These are phyloP conservation scores for Alligator mississippiensis DNA, from an alignment of 2,113 vertebrate genomes.

Conservation along the genomic window DNA sequence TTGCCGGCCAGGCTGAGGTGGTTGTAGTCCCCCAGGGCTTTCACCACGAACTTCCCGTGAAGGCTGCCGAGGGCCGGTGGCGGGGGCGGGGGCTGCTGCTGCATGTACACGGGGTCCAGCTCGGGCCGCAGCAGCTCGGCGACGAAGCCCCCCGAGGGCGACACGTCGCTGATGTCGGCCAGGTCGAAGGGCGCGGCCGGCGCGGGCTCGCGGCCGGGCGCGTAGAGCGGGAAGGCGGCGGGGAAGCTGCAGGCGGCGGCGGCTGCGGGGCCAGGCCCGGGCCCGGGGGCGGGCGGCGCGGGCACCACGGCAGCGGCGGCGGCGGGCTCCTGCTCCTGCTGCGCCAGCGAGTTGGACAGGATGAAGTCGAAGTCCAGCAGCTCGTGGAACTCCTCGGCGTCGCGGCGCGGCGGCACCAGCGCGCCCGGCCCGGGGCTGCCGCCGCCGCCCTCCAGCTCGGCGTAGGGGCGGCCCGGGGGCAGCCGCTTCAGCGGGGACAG, in stretches of 20 bases:
- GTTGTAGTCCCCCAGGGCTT: slow-evolving; percentile 88
- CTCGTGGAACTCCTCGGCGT: slow-evolving; percentile 89
- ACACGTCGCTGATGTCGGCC: slow-evolving; percentile 92
- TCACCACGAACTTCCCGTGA: slow-evolving; percentile 93
- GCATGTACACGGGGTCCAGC: slow-evolving; percentile 93
- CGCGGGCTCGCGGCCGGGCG: slow-evolving; percentile 60
- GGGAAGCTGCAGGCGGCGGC: slow-evolving; percentile 37
- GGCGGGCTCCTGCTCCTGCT: slow-evolving; percentile 83
- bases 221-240: slow-evolving; percentile 54
- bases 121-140: slow-evolving; percentile 95
- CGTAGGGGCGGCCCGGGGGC: slow-evolving; percentile 78
- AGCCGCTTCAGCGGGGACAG: slow-evolving; percentile 89
- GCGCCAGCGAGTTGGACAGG: slow-evolving; percentile 90
- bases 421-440: slow-evolving; percentile 61
- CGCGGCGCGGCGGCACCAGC: slow-evolving; percentile 83
- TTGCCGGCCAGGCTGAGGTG: slow-evolving; percentile 84
- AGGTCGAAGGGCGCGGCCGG: slow-evolving; percentile 79
- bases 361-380: slow-evolving; percentile 96
- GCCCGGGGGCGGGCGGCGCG: slow-evolving; percentile 68
- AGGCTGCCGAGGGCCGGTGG: slow-evolving; percentile 76
- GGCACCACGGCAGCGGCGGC: slow-evolving; percentile 74
- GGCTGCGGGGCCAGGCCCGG: slow-evolving; percentile 78
- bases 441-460: neutral
- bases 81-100: slow-evolving; percentile 76
- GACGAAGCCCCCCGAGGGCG: slow-evolving; percentile 94